A percentile compares a stretch with the other conserved stretches of the same genome.
Conservation (phyloP, 2,888 invertebrate genomes). For the Onthophagus sagittarius region DNA sequence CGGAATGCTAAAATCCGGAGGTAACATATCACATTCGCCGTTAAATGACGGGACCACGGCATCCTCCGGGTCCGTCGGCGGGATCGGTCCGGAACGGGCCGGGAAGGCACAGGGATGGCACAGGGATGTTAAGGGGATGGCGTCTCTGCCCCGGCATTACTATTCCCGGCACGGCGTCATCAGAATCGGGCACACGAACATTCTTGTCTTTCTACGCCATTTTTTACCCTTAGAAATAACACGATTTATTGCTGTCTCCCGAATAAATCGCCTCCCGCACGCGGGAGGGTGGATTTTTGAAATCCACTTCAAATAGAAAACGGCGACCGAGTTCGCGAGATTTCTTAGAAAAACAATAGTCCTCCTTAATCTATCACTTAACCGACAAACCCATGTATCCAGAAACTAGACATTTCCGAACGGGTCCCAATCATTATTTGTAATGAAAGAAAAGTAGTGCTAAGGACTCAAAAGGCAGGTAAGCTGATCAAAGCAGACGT, state of each 20-base stretch:
- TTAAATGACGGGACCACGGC: slow-evolving; percentile 33
- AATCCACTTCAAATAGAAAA: slow-evolving; percentile 21
- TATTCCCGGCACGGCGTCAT: slow-evolving; percentile 45
- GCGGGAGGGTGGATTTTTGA: slow-evolving; percentile 18
- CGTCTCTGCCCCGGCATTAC: slow-evolving; percentile 37
- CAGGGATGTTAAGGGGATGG: background rate
- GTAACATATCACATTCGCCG: slow-evolving; percentile 39
- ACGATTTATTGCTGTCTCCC: slow-evolving; percentile 43
- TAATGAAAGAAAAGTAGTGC: background rate
- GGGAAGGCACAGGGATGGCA: background rate
- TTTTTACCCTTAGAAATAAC: slow-evolving; percentile 45
- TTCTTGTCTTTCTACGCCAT: slow-evolving; percentile 48
- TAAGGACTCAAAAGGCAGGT: background rate
- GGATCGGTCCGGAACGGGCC: slow-evolving; percentile 2
- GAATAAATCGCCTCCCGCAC: slow-evolving; percentile 30
- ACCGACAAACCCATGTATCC: background rate
- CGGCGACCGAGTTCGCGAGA: background rate
- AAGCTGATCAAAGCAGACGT: background rate
- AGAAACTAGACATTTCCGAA: background rate
- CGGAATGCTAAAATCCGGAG: slow-evolving; percentile 37
- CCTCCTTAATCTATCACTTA: background rate
- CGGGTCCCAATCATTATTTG: background rate
- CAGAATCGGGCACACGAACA: slow-evolving; percentile 47
- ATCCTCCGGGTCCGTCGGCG: slow-evolving; percentile 6
- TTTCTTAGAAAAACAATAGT: background rate